These are phyloP conservation scores for Tetraneura akinire DNA, from an alignment of 1,140 invertebrate genomes.

Conservation along the genomic window DNA sequence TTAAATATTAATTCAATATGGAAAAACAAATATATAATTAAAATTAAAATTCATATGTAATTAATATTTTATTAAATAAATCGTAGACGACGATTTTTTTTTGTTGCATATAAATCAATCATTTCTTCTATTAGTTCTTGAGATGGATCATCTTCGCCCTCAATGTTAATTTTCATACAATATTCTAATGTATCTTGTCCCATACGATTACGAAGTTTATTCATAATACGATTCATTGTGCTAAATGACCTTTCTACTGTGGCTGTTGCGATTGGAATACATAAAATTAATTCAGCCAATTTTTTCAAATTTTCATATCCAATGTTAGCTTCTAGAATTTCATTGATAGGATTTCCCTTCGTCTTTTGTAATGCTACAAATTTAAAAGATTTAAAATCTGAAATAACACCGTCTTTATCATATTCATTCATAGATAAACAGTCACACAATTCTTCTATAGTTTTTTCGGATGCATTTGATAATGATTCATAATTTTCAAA, in stretches of 20 bases:
- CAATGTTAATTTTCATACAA: slow-evolving; percentile 11
- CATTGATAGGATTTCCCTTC: neutral
- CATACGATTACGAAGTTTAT: slow-evolving; percentile 15
- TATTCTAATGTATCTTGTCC: neutral
- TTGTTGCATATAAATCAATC: neutral
- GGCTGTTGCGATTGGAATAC: neutral
- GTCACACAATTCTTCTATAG: neutral
- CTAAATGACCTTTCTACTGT: slow-evolving; percentile 12
- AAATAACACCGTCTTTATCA: slow-evolving; percentile 1
- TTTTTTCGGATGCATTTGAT: slow-evolving; percentile 16
- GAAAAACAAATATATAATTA: no score
- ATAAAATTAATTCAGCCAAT: slow-evolving; percentile 18
- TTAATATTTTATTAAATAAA: neutral
- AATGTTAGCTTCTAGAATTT: slow-evolving; percentile 12
- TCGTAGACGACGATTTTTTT: neutral
- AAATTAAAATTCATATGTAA: no score
- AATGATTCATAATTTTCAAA: slow-evolving; percentile 6
- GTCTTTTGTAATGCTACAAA: neutral
- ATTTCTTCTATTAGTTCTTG: neutral
- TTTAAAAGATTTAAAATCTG: slow-evolving; percentile 10
- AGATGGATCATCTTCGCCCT: neutral
- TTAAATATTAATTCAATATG: no score
- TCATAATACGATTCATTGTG: slow-evolving; percentile 9
- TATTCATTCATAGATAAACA: slow-evolving; percentile 16
- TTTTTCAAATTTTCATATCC: slow-evolving; percentile 21